Base-by-base conservation (phyloP, 2,888 invertebrate species). In the Antitype chi region DNA sequence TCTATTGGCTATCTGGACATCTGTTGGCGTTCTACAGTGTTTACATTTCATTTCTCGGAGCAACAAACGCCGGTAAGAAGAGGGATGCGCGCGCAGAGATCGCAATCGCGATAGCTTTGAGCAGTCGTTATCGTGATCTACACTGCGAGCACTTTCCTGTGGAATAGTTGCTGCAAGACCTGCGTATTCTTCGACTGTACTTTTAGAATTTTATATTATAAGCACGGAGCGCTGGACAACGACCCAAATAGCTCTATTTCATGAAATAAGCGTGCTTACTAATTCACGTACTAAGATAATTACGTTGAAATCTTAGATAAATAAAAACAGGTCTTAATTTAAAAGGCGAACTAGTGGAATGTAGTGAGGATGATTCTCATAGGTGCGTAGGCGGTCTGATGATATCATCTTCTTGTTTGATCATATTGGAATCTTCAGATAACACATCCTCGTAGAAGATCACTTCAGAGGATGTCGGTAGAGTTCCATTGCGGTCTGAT, bases 1-100 rank as follows among this genome's bases (percentile, higher is more conserved):
- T 92, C 93, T 94, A 96, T 96, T 95, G 96, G 95, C 95, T 96
- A 96, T 96, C 96, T 96, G 96, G 95, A 95, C 96, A 96, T 96
- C 95, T 96, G 95, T 93, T 94, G 92, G 94, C 93, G 92, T 93
- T 91, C 90, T 92, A 90, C 93, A 91, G 91, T 96, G 96, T 96
- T 96, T 96, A 92, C 95, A 92, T 96, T 96, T 96, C 96, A 96
- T 96, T 94, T 96, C 96, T 95, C 92, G 91, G 88, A 94, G 94
- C 95, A 93, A 95, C 95, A 95, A 94, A 94, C 95, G 94, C 84
- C 86, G 89, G 92, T 90, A 89, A 89, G 92, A 89, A 89, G 90
- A 80, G 90, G 88, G 86, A 70, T 94, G 95, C 94, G 95, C 94
- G 95, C 94, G 95, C 94, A 93, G 90, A 91, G 96, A 96, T 96